Conservation (phyloP, 92 coral and sea anemone species). For the Phenganax marumi region DNA sequence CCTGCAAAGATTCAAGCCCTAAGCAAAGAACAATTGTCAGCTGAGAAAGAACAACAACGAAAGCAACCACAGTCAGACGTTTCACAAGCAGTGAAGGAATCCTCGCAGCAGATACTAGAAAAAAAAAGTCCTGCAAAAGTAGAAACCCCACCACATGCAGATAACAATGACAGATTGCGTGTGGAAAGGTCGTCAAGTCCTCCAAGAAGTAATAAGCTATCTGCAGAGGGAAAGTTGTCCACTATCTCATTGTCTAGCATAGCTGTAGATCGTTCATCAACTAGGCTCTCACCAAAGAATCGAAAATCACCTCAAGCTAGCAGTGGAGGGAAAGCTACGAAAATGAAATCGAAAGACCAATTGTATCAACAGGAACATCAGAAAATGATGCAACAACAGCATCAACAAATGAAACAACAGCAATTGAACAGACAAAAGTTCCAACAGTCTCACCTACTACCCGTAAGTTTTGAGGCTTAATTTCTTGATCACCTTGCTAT, state of each 20-base stretch:
- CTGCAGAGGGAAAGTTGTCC: conserved; percentile 54
- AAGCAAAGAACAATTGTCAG: conserved; percentile 3
- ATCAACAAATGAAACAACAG: conserved; percentile 5
- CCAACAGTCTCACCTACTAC: conserved; percentile 22
- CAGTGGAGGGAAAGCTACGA: conserved; percentile 10
- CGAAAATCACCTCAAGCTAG: conserved; percentile 37
- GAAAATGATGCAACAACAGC: conserved; percentile 20
- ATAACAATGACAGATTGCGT: conserved; percentile 46
- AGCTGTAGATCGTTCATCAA: conserved; percentile 8
- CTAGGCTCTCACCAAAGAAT: conserved; percentile 37
- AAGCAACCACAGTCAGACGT: conserved; percentile 25
- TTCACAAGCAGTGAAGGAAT: conserved; percentile 36
- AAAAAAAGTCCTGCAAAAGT: conserved; percentile 47
- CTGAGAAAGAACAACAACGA: conserved; percentile 54
- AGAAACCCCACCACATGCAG: conserved; percentile 22
- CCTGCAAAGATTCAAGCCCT: not conserved
- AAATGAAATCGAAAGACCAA: conserved; percentile 26
- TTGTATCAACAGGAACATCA: conserved; percentile 14
- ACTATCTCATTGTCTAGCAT: conserved; percentile 48
- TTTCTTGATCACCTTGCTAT: not conserved
- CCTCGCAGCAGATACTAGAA: conserved; percentile 54
- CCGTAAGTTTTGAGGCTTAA: not conserved
- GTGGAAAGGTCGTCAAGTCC: conserved; percentile 30
- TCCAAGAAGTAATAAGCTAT: conserved; percentile 52
- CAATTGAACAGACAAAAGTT: conserved; percentile 31